These are phyloP conservation scores for Drosophila borborema DNA, from an alignment of 2,888 invertebrate genomes.

Conservation along the genomic window DNA sequence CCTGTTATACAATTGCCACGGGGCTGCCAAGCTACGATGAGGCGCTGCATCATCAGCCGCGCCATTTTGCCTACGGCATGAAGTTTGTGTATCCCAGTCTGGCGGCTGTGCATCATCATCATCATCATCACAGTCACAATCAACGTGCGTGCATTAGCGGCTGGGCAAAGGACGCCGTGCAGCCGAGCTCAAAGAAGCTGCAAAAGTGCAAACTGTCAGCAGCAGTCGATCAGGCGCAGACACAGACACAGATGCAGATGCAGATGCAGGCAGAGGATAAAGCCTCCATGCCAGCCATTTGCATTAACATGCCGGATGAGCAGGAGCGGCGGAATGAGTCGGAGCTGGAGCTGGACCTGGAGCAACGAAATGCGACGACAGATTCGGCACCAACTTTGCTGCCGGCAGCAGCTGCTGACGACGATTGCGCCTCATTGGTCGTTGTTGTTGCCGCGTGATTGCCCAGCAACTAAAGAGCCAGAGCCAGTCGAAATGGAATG, in stretches of 20 bases:
- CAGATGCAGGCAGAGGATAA: slow-evolving; percentile 41
- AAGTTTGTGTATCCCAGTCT: slow-evolving; percentile 83
- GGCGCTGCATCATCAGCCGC: slow-evolving; percentile 87
- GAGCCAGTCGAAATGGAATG: neutral
- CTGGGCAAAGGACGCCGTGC: slow-evolving; percentile 78
- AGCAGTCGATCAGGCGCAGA: slow-evolving; percentile 43
- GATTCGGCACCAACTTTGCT: slow-evolving; percentile 59
- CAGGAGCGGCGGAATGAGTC: slow-evolving; percentile 31
- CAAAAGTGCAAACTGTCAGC: slow-evolving; percentile 78
- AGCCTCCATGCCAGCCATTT: slow-evolving; percentile 64
- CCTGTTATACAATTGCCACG: slow-evolving; percentile 88
- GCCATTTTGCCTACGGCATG: slow-evolving; percentile 83
- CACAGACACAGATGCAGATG: slow-evolving; percentile 21
- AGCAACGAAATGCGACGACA: slow-evolving; percentile 44
- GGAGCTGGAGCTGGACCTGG: slow-evolving; percentile 16
- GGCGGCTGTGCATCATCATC: slow-evolving; percentile 83
- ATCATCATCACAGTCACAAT: slow-evolving; percentile 46
- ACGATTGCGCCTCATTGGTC: slow-evolving; percentile 75
- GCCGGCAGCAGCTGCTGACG: slow-evolving; percentile 74
- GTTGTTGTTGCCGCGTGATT: slow-evolving; percentile 80
- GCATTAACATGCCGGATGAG: slow-evolving; percentile 77
- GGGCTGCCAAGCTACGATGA: slow-evolving; percentile 88
- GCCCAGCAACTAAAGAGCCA: slow-evolving; percentile 53
- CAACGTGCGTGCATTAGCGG: slow-evolving; percentile 65
- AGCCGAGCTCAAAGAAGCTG: slow-evolving; percentile 59